phyloP scores from a whole-genome alignment of 2,113 vertebrate genomes.

The Sebastes fasciatus region DNA sequence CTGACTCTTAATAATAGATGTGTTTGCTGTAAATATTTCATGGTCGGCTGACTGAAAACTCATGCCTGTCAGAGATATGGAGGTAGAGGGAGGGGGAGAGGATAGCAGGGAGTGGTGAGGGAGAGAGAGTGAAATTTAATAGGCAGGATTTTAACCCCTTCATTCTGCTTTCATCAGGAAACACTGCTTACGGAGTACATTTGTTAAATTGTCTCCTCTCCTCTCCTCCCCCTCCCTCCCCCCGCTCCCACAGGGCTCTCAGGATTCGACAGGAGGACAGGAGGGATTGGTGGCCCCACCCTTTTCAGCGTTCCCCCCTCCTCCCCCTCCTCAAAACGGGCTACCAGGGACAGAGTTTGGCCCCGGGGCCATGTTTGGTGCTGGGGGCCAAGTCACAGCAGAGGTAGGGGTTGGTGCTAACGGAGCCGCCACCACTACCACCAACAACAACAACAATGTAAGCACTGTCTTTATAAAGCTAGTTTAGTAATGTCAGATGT shows the following conservation, averaged over 20 bases:
- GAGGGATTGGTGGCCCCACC: conserved; percentile 81
- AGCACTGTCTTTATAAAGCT: conserved; percentile 35
- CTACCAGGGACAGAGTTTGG: conserved; percentile 78
- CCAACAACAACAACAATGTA: conserved; percentile 55
- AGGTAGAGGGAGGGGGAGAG: conserved; percentile 40
- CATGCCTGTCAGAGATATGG: conserved; percentile 73
- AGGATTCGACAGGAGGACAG: conserved; percentile 82
- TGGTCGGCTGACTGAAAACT: conserved; percentile 78
- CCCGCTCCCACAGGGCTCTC: conserved; percentile 73
- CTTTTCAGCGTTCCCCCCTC: conserved; percentile 80
- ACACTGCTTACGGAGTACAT: conserved; percentile 23
- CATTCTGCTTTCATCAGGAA: conserved; percentile 26
- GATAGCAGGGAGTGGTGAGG: conserved; percentile 27
- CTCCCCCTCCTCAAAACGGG: conserved; percentile 84
- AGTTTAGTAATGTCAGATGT: background rate
- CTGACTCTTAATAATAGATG: conserved; percentile 81
- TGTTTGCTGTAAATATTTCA: conserved; percentile 84
- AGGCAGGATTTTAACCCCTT: conserved; percentile 56
- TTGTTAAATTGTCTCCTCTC: conserved; percentile 43
- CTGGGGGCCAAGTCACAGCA: conserved; percentile 70
- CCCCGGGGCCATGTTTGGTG: conserved; percentile 75
- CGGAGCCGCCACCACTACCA: conserved; percentile 44
- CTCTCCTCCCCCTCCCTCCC: background rate
- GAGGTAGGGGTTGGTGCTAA: conserved; percentile 73
- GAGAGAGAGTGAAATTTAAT: conserved; percentile 69